Percentiles rank a stretch among this genome's conserved stretches.
These are phyloP conservation scores for Brassicogethes aeneus DNA, from an alignment of 2,888 invertebrate species.

Conservation along the genomic window DNA sequence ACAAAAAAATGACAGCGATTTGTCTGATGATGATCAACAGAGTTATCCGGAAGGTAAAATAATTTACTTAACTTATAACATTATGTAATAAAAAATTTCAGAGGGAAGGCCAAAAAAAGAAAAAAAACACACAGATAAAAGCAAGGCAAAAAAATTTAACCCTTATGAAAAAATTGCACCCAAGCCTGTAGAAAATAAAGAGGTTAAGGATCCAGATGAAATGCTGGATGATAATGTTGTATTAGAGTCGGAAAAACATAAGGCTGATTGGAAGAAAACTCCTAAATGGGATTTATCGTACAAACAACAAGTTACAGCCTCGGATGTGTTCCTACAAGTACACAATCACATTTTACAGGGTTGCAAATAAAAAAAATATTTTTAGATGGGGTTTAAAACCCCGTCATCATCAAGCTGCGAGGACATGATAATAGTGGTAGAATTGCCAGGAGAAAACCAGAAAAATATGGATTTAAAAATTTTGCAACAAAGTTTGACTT, in stretches of 20 bases:
- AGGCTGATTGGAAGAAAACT: constrained; percentile 49
- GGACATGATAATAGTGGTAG: constrained; percentile 69
- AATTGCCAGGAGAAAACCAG: constrained; percentile 65
- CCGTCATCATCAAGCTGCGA: constrained; percentile 45
- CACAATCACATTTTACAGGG: constrained; percentile 4
- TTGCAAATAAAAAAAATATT: background rate
- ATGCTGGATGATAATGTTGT: constrained; percentile 8
- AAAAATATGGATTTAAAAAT: constrained; percentile 69
- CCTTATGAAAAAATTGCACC: constrained; percentile 29
- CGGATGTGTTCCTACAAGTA: constrained; percentile 80
- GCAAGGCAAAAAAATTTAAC: constrained; percentile 26
- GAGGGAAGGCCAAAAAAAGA: no score
- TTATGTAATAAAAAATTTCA: constrained; percentile 6
- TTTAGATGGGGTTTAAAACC: constrained; percentile 30
- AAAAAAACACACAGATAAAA: background rate
- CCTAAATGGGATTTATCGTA: constrained; percentile 75
- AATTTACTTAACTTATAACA: no score
- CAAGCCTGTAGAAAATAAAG: constrained; percentile 18
- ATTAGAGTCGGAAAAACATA: constrained; percentile 39
- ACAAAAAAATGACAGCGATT: constrained; percentile 26
- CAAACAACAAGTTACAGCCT: constrained; percentile 75
- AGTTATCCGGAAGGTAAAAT: constrained; percentile 14
- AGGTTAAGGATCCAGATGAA: constrained; percentile 45
- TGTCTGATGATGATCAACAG: constrained; percentile 28
- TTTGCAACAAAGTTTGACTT: constrained; percentile 49